Evolutionary conservation across 2,888 invertebrate species (phyloP).

Genomic region (Halictus ligatus): DNA sequence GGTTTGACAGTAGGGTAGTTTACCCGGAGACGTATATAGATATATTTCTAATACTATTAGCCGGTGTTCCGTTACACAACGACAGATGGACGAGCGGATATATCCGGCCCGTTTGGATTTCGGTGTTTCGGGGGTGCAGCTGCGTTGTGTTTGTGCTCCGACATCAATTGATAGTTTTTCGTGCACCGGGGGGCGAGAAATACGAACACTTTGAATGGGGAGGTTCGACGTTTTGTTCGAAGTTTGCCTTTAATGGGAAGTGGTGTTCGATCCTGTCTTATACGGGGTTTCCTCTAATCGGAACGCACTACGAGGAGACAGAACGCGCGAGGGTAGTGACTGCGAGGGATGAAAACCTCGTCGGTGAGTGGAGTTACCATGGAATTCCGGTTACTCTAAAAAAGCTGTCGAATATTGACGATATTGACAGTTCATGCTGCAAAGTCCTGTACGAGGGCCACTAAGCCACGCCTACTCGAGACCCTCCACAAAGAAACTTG

Average conservation of each 20-base stretch:
- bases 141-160: constrained; percentile 69
- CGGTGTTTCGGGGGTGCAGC: constrained; percentile 70
- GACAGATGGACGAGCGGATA: constrained; percentile 82
- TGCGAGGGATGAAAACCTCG: background rate
- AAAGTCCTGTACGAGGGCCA: no score
- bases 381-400: background rate
- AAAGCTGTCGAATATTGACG: no score
- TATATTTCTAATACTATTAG: constrained; percentile 84
- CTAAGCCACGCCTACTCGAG: background rate
- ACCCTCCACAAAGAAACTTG: background rate
- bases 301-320: background rate
- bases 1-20: constrained; percentile 69
- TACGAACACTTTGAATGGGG: constrained; percentile 12
- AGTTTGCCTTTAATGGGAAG: constrained; percentile 3
- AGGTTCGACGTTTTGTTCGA: constrained; percentile 19
- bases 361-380: background rate
- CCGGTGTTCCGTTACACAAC: constrained; percentile 83
- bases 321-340: background rate
- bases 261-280: constrained; percentile 18
- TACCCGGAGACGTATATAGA: constrained; percentile 60
- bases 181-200: constrained; percentile 71
- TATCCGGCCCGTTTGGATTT: constrained; percentile 79
- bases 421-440: no score
- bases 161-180: constrained; percentile 81
- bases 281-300: background rate